Conservation (phyloP, 1,140 invertebrate species). For the Nixonia krombeini region DNA sequence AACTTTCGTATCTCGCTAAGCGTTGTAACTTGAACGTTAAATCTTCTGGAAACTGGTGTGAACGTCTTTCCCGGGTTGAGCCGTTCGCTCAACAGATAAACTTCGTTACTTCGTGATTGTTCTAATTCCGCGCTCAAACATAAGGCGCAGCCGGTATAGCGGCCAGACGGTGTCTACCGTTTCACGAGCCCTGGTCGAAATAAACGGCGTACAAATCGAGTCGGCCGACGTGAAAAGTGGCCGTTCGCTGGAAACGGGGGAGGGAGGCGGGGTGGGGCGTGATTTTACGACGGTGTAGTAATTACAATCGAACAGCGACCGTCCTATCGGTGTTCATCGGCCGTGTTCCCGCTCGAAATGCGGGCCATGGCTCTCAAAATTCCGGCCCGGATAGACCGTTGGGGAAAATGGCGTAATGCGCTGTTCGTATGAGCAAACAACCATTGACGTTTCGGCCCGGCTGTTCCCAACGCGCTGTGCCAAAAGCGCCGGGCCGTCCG, state of each 20-base stretch:
- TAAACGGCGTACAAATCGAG: too few species aligned
- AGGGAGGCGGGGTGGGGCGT: too few species aligned
- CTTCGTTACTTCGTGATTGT: slow-evolving; percentile 42
- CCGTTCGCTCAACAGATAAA: slow-evolving; percentile 51
- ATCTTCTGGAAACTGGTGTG: slow-evolving; percentile 43
- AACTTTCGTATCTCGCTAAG: slow-evolving; percentile 44
- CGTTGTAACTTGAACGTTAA: slow-evolving; percentile 51
- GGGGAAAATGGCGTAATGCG: slow-evolving; percentile 33
- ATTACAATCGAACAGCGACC: too few species aligned
- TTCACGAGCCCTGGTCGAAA: slow-evolving; percentile 26
- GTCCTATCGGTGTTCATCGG: too few species aligned
- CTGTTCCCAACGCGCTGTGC: slow-evolving; percentile 31
- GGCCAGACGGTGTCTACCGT: slow-evolving; percentile 14
- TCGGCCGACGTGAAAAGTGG: too few species aligned
- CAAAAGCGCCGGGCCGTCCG: slow-evolving; percentile 25
- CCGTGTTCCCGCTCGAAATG: too few species aligned
- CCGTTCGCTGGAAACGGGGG: too few species aligned
- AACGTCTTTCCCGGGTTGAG: slow-evolving; percentile 49
- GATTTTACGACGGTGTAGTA: too few species aligned
- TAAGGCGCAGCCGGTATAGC: slow-evolving; percentile 35
- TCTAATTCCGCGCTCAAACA: slow-evolving; percentile 49
- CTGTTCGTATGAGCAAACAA: slow-evolving; percentile 21
- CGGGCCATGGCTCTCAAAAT: too few species aligned
- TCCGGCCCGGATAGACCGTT: too few species aligned
- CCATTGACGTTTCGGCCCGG: too few species aligned